Evolutionary conservation across 2,888 invertebrate genomes (phyloP).

Genomic region (Celastrina argiolus): DNA sequence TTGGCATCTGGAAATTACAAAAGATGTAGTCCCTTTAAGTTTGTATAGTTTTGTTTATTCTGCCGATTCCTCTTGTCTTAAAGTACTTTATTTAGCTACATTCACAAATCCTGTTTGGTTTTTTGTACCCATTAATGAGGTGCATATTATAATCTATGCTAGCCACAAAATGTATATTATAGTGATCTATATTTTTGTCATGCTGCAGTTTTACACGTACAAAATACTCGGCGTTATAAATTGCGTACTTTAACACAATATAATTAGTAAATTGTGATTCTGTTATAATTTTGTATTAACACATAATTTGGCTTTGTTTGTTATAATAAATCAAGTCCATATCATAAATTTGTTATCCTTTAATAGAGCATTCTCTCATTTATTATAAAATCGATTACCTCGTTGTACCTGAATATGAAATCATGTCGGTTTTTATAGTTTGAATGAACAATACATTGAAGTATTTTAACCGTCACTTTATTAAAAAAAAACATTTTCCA

Average conservation of each 20-base stretch:
- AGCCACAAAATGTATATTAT: background rate
- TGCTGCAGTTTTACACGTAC: background rate
- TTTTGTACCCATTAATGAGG: too few species aligned
- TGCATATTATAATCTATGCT: too few species aligned
- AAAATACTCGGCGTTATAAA: constrained; percentile 1
- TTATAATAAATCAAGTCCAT: constrained; percentile 18
- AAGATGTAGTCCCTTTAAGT: too few species aligned
- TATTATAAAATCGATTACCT: constrained; percentile 15
- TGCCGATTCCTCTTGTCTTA: too few species aligned
- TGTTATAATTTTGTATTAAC: constrained; percentile 11
- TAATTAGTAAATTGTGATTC: constrained; percentile 13
- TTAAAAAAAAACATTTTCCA: too few species aligned
- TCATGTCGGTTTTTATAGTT: background rate
- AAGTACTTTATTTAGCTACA: too few species aligned
- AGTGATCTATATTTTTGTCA: background rate
- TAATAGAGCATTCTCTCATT: constrained; percentile 7
- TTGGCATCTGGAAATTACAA: too few species aligned
- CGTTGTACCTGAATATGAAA: background rate
- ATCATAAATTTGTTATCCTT: constrained; percentile 19
- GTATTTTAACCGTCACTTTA: too few species aligned
- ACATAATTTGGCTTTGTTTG: constrained; percentile 10
- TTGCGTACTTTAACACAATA: background rate
- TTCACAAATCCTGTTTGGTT: too few species aligned
- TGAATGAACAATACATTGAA: background rate
- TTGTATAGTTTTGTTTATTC: too few species aligned